Conservation (phyloP, 2,888 invertebrate species). For the Drosophila paucipuncta region DNA sequence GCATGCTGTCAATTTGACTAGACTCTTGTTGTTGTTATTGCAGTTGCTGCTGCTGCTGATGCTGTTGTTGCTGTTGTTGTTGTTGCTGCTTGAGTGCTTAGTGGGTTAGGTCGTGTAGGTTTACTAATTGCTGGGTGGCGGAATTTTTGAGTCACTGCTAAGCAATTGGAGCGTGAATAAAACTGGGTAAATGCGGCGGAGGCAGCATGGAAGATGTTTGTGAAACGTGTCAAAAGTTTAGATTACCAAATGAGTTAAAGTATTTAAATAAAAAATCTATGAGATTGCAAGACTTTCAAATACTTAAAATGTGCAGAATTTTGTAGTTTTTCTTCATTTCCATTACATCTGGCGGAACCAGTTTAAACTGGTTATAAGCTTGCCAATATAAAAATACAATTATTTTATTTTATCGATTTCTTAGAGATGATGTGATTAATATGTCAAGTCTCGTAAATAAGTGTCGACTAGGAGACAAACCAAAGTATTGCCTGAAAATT, state of each 20-base stretch:
- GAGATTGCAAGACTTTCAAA: conserved; percentile 27
- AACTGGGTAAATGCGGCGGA: background rate
- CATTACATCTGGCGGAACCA: conserved; percentile 1
- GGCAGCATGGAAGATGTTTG: conserved; percentile 30
- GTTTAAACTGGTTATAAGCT: background rate
- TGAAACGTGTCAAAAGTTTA: conserved; percentile 75
- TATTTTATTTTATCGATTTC: background rate
- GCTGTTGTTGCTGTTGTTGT: conserved; percentile 23
- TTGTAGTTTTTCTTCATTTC: background rate
- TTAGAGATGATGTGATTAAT: background rate
- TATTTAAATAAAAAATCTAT: conserved; percentile 44
- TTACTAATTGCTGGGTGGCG: conserved; percentile 78
- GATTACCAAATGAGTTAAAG: conserved; percentile 64
- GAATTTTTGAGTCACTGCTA: conserved; percentile 68
- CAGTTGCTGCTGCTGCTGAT: conserved; percentile 29
- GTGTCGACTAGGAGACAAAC: background rate
- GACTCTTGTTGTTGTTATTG: conserved; percentile 35
- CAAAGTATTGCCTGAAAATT: background rate
- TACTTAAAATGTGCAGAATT: conserved; percentile 4
- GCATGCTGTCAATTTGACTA: conserved; percentile 67
- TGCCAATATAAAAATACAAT: background rate
- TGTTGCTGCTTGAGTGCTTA: conserved; percentile 61
- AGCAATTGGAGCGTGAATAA: conserved; percentile 73
- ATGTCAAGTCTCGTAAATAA: background rate
- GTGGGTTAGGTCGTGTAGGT: conserved; percentile 80